Base-by-base conservation (phyloP, 2,113 vertebrate species). In the Gymnarchus niloticus region DNA sequence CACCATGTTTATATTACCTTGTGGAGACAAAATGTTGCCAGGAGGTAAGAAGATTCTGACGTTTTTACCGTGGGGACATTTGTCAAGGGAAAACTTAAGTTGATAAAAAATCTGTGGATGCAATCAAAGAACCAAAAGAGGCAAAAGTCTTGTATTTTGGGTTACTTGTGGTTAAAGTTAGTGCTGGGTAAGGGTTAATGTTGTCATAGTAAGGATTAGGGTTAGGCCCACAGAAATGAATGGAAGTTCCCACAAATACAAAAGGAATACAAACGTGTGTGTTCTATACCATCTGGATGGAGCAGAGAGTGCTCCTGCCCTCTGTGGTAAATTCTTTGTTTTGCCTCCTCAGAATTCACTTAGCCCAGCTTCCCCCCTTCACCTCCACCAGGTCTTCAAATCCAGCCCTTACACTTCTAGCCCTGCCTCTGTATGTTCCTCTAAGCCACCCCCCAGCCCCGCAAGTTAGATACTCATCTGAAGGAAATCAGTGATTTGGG, bases 311-410 rank as follows among this genome's bases (percentile, higher is more conserved):
- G 56, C 83, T 59, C 57, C 65, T 83, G 86, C 84, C 86, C 78
- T 84, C 48, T 81, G 61, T 76, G 44, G n/a, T 56, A 44, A 49
- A 76, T 89, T 48, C 48, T 87, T 88, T 86, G 87, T 88, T 88
- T 77, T 86, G 46, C n/a, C 80, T 88, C 84, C 88, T 46, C 8
- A 48, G 59, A 86, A 84, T 25, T 69, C 86, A 69, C 87, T 87
- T 87, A 89, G 73, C 80, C 48, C 56, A 48, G 33, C 56, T 48
- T 54, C 81, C 57, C 81, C 44, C 6, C 28, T 56, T 44, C 41
- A 49, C 19, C 61, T 12, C 83, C 73, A 57, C 41, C 23, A 85
- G 56, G 41, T 61, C 83, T 59, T 37, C 49, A n/a, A 73, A 25
- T 23, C 51, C 41, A 51, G 44, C 41, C 51, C n/a, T 1, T 14